Base-by-base conservation (phyloP, 35 echinoderm and acorn worm genomes). In the Acanthaster planci region DNA sequence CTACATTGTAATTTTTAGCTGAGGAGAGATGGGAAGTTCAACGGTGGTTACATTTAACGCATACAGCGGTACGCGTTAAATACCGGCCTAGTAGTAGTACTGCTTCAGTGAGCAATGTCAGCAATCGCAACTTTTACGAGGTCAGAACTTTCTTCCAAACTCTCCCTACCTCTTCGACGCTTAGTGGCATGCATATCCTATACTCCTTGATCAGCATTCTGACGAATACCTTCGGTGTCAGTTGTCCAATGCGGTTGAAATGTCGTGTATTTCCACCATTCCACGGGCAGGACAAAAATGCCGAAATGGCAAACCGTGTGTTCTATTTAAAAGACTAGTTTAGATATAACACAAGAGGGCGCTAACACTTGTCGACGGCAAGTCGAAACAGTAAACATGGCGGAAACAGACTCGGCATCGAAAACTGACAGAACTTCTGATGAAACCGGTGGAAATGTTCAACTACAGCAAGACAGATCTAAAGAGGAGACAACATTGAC, bases 131-230 rank as follows among this genome's bases (percentile, higher is more conserved):
- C 4, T 4, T 47, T 47, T 47, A 47, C 42, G 42, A 47, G 42
- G 42, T 47, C 42, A 47, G 12, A 47, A 23, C 34, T 72, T n/a
- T 72, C 34, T 67, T 72, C 29, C 22, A 72, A 72, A 2, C 12
- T 32, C 1, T 72, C 38, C 86, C 82, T 82, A 89, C 88, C 34
- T 90, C 88, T 58, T 90, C 88, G 36, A 97, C 95, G 37, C 77
- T 90, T 0, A 97, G 84, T 19, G 95, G 95, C 95, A 97, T 97
- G 78, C 95, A 97, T 76, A 97, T 90, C 36, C 95, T 90, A 50
- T 97, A 97, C 78, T 97, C 95, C 79, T 97, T 93, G 8, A 93
- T 86, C 37, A 97, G 60, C 95, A 97, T 97, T 0, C 29, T 97
- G 76, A 1, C 21, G 1, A 38, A 51, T 1, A 10, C 39, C 19